phyloP scores from a whole-genome alignment of 2,888 invertebrate species.

The Tryphoninae sp. region DNA sequence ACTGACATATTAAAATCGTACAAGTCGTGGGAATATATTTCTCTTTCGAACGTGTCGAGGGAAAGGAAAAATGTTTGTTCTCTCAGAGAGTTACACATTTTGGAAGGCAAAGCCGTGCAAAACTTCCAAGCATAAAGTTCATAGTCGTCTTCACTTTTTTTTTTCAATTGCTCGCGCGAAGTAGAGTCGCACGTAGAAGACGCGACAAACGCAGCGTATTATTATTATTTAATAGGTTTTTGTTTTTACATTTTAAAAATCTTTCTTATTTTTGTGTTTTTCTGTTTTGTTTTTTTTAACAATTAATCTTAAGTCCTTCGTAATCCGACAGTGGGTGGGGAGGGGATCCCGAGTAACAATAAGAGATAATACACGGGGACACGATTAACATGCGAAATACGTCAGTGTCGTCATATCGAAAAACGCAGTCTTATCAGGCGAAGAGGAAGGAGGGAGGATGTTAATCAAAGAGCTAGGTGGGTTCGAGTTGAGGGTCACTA shows the following conservation, averaged over 20 bases:
- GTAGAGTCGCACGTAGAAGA: conserved; percentile 4
- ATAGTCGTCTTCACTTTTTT: conserved; percentile 9
- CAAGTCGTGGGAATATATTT: conserved; percentile 1
- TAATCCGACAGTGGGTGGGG: conserved; percentile 35
- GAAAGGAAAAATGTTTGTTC: neutral
- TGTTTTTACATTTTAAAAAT: conserved; percentile 39
- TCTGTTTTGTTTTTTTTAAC: conserved; percentile 28
- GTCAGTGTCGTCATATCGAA: conserved; percentile 44
- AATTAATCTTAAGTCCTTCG: conserved; percentile 37
- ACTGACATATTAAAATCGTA: conserved; percentile 1
- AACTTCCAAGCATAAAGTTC: conserved; percentile 16
- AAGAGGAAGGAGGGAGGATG: conserved; percentile 41
- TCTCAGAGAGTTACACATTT: conserved; percentile 25
- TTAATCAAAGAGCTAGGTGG: conserved; percentile 48
- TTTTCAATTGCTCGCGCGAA: conserved; percentile 15
- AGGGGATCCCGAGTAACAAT: conserved; percentile 3
- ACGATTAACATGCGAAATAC: conserved; percentile 41
- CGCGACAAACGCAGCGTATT: conserved; percentile 11
- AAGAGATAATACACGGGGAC: conserved; percentile 31
- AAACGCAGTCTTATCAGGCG: conserved; percentile 64
- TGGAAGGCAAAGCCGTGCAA: conserved; percentile 28
- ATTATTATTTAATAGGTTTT: conserved; percentile 7
- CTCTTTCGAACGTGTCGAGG: neutral
- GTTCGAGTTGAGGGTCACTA: conserved; percentile 25
- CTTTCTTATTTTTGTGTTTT: conserved; percentile 26